Evolutionary conservation across 1,140 invertebrate species (phyloP).

Genomic region (Drosophila auraria): DNA sequence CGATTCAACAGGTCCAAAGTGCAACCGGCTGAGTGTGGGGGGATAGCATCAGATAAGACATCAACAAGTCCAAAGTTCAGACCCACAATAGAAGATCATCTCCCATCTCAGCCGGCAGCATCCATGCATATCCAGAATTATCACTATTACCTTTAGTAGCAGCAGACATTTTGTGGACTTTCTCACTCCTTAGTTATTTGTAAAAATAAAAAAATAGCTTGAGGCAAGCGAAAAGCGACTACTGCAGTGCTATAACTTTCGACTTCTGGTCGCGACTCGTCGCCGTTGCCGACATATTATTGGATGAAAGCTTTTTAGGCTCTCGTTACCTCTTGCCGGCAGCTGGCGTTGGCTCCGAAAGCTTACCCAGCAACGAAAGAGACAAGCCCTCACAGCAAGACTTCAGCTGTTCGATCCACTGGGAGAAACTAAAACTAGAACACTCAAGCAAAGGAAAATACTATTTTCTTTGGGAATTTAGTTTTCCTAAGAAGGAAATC

Average conservation of each 20-base stretch:
- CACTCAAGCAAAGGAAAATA: not conserved
- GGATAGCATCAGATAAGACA: slow-evolving; percentile 58
- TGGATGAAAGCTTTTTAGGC: slow-evolving; percentile 46
- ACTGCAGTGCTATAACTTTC: slow-evolving; percentile 18
- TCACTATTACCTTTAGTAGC: slow-evolving; percentile 66
- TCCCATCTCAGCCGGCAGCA: not conserved
- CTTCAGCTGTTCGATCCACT: slow-evolving; percentile 53
- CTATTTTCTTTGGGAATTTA: not conserved
- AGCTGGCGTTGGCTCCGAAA: not conserved
- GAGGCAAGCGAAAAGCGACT: slow-evolving; percentile 15
- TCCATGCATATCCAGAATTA: not conserved
- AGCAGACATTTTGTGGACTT: slow-evolving; percentile 60
- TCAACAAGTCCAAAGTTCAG: slow-evolving; percentile 75
- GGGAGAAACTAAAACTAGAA: slow-evolving; percentile 12
- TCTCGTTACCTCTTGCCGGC: not conserved
- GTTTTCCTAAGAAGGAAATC: not conserved
- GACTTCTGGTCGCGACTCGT: slow-evolving; percentile 33
- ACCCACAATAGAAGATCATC: not conserved
- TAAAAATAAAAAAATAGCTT: slow-evolving; percentile 15
- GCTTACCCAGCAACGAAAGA: slow-evolving; percentile 26
- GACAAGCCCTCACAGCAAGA: slow-evolving; percentile 6
- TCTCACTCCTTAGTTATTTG: slow-evolving; percentile 21
- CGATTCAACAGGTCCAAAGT: slow-evolving; percentile 76
- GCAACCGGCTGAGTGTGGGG: slow-evolving; percentile 37
- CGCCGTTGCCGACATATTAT: slow-evolving; percentile 23